A percentile compares a stretch with the other conserved stretches of the same genome.
phyloP scores from a whole-genome alignment of 2,888 invertebrate genomes.

The Gerosis bhagava region DNA sequence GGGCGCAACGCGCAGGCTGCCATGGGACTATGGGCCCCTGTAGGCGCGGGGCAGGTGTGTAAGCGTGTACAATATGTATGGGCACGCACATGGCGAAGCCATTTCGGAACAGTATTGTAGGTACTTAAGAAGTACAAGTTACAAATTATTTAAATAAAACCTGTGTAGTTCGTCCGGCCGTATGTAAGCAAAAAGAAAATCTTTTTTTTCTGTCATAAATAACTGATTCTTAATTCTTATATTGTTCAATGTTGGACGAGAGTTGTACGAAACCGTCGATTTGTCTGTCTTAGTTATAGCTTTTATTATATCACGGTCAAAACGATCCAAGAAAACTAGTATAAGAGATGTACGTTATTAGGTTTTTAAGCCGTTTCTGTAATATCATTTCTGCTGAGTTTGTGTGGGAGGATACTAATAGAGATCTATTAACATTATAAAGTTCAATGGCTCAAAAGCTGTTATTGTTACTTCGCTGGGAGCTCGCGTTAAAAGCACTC shows the following conservation, averaged over 20 bases:
- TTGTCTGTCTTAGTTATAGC: no score
- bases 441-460: conserved; percentile 19
- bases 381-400: conserved; percentile 18
- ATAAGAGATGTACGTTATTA: no score
- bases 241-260: no score
- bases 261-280: no score
- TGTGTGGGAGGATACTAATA: conserved; percentile 24
- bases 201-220: no score
- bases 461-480: conserved; percentile 25
- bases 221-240: no score
- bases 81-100: conserved; percentile 9
- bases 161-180: no score
- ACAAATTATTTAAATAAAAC: no score
- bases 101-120: not conserved
- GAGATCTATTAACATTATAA: conserved; percentile 26
- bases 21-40: conserved; percentile 2
- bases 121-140: no score
- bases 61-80: conserved; percentile 7
- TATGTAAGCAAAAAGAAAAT: no score
- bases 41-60: conserved; percentile 20
- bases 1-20: conserved; percentile 1
- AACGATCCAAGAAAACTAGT: no score
- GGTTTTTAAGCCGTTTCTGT: conserved; percentile 9
- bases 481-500: conserved; percentile 50
- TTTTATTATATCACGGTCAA: no score